Percentiles rank a stretch among this genome's conserved stretches.
These are phyloP conservation scores for Pectinophora gossypiella DNA, from an alignment of 1,140 invertebrate genomes.

Conservation along the genomic window DNA sequence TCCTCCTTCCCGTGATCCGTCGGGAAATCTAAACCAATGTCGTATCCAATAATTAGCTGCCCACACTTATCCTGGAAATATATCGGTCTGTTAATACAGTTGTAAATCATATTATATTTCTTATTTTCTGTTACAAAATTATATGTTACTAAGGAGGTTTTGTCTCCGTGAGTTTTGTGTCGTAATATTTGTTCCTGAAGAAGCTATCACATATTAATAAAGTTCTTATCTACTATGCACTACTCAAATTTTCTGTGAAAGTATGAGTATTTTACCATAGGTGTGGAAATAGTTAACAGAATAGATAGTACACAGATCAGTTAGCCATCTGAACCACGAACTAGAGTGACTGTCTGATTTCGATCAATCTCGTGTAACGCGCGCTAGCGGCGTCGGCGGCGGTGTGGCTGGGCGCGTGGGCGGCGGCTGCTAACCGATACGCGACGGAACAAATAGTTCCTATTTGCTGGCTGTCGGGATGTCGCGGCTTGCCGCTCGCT, in stretches of 20 bases:
- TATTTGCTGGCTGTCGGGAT: conserved; percentile 50
- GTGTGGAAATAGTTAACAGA: too few relatives aligned
- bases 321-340: conserved; percentile 4
- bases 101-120: too few relatives aligned
- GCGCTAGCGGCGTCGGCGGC: neutral
- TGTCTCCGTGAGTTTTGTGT: too few relatives aligned
- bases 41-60: conserved; percentile 3
- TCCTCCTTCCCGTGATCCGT: neutral
- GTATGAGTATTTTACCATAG: too few relatives aligned
- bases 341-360: conserved; percentile 9
- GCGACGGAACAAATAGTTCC: conserved; percentile 41
- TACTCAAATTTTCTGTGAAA: too few relatives aligned
- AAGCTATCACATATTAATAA: too few relatives aligned
- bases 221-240: too few relatives aligned
- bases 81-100: too few relatives aligned
- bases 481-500: conserved; percentile 6
- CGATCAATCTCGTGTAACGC: conserved; percentile 22
- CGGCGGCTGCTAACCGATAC: conserved; percentile 31
- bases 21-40: conserved; percentile 11
- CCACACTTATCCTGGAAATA: conserved; percentile 1
- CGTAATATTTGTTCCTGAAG: too few relatives aligned
- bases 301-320: too few relatives aligned
- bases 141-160: too few relatives aligned
- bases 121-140: too few relatives aligned
- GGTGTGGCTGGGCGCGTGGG: neutral